Evolutionary conservation across 2,888 invertebrate species (phyloP).

Genomic region (Melinaea menophilus): DNA sequence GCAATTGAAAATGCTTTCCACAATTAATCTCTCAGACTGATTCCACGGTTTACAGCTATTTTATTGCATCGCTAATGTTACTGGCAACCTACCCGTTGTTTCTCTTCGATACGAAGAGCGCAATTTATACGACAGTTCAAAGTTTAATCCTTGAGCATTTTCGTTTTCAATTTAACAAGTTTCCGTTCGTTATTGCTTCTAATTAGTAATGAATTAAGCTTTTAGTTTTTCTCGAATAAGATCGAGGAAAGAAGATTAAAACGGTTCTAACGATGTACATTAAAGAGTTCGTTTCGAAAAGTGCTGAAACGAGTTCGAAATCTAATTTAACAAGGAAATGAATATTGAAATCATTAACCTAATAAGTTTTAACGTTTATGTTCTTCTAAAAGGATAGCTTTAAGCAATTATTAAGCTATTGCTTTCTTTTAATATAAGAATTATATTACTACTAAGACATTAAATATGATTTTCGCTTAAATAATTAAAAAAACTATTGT

Average conservation of each 20-base stretch:
- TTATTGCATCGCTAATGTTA: constrained; percentile 45
- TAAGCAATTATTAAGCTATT: too few relatives aligned
- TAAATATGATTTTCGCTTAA: too few relatives aligned
- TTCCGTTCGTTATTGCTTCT: constrained; percentile 23
- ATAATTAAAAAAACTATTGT: neutral
- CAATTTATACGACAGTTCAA: constrained; percentile 28
- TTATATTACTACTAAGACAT: too few relatives aligned
- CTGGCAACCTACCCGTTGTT: constrained; percentile 22
- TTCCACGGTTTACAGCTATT: constrained; percentile 48
- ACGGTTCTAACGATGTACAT: neutral
- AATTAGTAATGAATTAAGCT: constrained; percentile 35
- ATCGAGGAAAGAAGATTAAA: constrained; percentile 13
- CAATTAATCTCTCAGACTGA: constrained; percentile 48
- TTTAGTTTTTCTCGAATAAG: constrained; percentile 19
- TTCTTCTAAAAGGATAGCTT: too few relatives aligned
- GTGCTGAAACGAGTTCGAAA: too few relatives aligned
- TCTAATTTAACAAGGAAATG: too few relatives aligned
- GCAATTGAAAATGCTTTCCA: constrained; percentile 35
- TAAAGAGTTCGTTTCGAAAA: too few relatives aligned
- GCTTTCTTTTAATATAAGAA: too few relatives aligned
- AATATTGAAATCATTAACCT: too few relatives aligned
- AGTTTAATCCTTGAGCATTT: constrained; percentile 28
- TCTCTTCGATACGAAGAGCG: constrained; percentile 14
- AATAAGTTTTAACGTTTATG: too few relatives aligned
- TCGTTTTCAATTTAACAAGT: constrained; percentile 26